Base-by-base conservation (phyloP, 53 echinoderm and acorn worm genomes). In the Echinometra lucunter region DNA sequence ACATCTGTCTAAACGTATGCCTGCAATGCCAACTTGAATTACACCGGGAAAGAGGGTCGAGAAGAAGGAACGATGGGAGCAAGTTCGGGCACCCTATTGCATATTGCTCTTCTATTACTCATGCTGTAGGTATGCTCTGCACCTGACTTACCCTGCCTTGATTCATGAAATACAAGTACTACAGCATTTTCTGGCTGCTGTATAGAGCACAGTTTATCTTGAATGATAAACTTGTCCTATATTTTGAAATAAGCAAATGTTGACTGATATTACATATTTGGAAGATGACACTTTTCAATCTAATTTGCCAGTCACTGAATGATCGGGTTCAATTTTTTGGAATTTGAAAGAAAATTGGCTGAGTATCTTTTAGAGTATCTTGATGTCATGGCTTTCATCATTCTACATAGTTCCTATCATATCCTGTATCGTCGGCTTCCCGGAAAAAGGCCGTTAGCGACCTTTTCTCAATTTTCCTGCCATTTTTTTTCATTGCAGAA, bases 1-100 rank as follows among this genome's bases (percentile, higher is more conserved):
- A 70, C 91, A 91, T 91, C 91, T 91, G 91, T 69, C 91, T 70
- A 91, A 91, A 91, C 32, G 91, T 91, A 69, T 45, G 91, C 70
- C 72, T 91, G 44, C 91, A 25, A 69, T 91, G 91, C 66, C 91
- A 67, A 66, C 66, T 91, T 66, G 66, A 66, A 91, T 91, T 91
- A 66, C 91, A 42, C 91, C 1, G 69, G 45, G 37, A 58, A 60
- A 89, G 58, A 58, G 89, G 88, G 57, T 49, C 37, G 56, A 37
- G 35, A 89, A 89, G 60, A 60, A 5, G 38, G 60, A 25, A 38
- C 3, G 60, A 28, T n/a, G 40, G 25, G 37, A 89, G 60, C 78
- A 78, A 35, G 78, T 78, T 60, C 37, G 15, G 37, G 60, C 89
- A 60, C 58, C 37, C 60, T 58, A 45, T 30, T 45, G 49, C 34